Evolutionary conservation across 2,888 invertebrate genomes (phyloP).

Genomic region (Himalopsyche kuldschensis): DNA sequence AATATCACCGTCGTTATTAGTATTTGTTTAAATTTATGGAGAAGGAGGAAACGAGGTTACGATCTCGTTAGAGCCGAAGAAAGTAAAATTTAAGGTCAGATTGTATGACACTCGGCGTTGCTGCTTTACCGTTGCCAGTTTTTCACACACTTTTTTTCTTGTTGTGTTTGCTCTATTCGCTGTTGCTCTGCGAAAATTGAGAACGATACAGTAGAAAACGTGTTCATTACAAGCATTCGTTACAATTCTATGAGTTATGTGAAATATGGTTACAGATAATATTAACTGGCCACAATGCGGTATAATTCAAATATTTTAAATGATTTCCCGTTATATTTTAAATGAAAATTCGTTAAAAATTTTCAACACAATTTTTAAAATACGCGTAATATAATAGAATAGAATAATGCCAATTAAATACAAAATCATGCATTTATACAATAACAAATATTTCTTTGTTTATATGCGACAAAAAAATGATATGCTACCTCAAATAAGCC

Average conservation of each 20-base stretch:
- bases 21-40: slow-evolving; percentile 8
- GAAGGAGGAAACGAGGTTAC: slow-evolving; percentile 22
- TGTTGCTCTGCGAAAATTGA: background rate
- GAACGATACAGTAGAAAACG: background rate
- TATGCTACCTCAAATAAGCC: too few species aligned
- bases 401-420: too few species aligned
- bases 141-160: slow-evolving; percentile 11
- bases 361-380: too few species aligned
- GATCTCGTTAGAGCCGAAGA: slow-evolving; percentile 27
- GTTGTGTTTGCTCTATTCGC: background rate
- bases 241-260: background rate
- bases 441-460: too few species aligned
- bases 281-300: too few species aligned
- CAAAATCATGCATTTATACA: too few species aligned
- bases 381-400: too few species aligned
- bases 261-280: background rate
- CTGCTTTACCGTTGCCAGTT: slow-evolving; percentile 24
- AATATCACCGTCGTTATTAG: background rate
- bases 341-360: too few species aligned
- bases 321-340: too few species aligned
- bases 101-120: slow-evolving; percentile 8
- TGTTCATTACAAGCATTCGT: background rate
- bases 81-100: slow-evolving; percentile 32
- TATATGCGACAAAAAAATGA: too few species aligned
- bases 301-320: too few species aligned